Base-by-base conservation (phyloP, 2,113 vertebrate species). In the Nycticryphes semicollaris region DNA sequence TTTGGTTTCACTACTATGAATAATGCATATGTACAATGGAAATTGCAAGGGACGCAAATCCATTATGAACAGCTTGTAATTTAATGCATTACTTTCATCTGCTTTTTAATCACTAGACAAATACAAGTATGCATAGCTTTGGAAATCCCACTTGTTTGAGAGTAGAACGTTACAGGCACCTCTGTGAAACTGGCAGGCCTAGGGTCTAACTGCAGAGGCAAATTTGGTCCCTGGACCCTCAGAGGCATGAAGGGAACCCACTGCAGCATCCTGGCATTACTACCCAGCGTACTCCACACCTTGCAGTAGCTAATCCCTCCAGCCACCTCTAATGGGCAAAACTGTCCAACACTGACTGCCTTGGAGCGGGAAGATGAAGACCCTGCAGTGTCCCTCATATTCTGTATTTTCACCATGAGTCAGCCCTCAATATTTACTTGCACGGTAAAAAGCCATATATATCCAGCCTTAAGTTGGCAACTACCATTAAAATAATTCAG, bases 221-320 rank as follows among this genome's bases (percentile, higher is more conserved):
- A 51, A 30, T 87, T 68, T 80, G 35, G 37, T 80, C 20, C 48
- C 47, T 60, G 54, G 28, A 66, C 47, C 22, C 72, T 22, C 39
- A 23, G 6, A 24, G 45, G 19, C 8, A 21, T 47, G 54, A 27
- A 53, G 13, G 19, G 59, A 88, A 28, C 24, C 20, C 45, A 14
- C 64, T 70, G 68, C 76, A 86, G 67, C 50, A 45, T 18, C 41
- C 43, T 62, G 73, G 4, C 13, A 12, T 5, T 12, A 11, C 30
- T 73, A 75, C 59, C 5, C 74, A 50, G 41, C 14, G 12, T 0
- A 0, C 7, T 31, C 64, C 0, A 0, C 57, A 56, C 24, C 1
- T 3, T 23, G 66, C 13, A 31, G 39, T 8, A 18, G 48, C 59
- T 72, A 50, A 50, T 33, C 20, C 47, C 56, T 39, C 50, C 66